Percentiles rank a stretch among this genome's conserved stretches.
Evolutionary conservation across 2,888 invertebrate genomes (phyloP).

Genomic region (Operophtera brumata): DNA sequence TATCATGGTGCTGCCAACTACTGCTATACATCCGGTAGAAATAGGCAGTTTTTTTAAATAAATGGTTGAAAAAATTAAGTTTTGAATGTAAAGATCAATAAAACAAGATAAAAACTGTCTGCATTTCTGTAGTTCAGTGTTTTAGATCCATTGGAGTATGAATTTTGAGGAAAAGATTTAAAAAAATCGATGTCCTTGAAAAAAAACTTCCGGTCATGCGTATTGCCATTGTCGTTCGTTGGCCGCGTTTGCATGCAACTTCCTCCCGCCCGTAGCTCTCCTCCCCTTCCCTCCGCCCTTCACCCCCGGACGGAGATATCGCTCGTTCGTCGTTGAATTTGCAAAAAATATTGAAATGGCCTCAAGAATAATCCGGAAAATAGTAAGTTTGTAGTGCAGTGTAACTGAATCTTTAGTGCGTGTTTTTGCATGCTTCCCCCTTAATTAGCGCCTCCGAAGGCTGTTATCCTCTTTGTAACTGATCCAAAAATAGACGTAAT

Average conservation of each 20-base stretch:
- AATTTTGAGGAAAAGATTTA: not conserved
- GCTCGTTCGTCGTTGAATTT: slow-evolving; percentile 59
- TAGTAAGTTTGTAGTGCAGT: slow-evolving; percentile 72
- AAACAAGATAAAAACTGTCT: not conserved
- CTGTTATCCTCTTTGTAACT: slow-evolving; percentile 52
- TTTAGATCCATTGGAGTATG: not conserved
- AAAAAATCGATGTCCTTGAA: slow-evolving; percentile 44
- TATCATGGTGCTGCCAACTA: not conserved
- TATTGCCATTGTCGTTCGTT: no score
- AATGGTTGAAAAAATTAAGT: not conserved
- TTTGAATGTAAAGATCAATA: not conserved
- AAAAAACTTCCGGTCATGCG: slow-evolving; percentile 75
- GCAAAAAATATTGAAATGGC: slow-evolving; percentile 75
- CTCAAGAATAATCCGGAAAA: slow-evolving; percentile 79
- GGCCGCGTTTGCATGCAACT: slow-evolving; percentile 59
- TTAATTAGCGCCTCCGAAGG: slow-evolving; percentile 38
- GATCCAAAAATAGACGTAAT: slow-evolving; percentile 76
- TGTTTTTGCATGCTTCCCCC: slow-evolving; percentile 58
- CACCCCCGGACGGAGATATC: slow-evolving; percentile 60
- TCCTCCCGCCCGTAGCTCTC: slow-evolving; percentile 56
- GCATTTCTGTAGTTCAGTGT: not conserved
- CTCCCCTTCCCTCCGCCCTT: slow-evolving; percentile 39
- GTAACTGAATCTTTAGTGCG: slow-evolving; percentile 48
- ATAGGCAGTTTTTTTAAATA: not conserved
- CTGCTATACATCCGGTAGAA: not conserved